phyloP scores from a whole-genome alignment of 1,140 invertebrate species.

The Megathymus violae region DNA sequence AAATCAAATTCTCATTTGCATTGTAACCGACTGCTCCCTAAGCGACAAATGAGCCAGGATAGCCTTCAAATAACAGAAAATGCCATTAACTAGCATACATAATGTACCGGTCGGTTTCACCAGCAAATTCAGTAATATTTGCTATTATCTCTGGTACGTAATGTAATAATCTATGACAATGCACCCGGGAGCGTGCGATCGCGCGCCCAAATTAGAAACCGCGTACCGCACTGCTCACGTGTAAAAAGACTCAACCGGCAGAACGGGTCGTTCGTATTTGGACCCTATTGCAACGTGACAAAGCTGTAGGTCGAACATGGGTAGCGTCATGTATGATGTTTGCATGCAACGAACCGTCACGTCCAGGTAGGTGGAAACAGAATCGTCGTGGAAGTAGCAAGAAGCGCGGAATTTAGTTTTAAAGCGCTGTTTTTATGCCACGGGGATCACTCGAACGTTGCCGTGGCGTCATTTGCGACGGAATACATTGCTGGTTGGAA shows the following conservation, averaged over 20 bases:
- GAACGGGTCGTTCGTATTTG: neutral
- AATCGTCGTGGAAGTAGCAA: constrained; percentile 19
- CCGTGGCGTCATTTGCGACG: neutral
- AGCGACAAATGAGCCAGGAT: constrained; percentile 20
- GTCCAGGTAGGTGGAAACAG: constrained; percentile 41
- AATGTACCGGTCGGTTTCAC: constrained; percentile 20
- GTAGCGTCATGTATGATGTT: neutral
- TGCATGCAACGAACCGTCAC: constrained; percentile 24
- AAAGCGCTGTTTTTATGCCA: constrained; percentile 21
- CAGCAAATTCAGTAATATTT: constrained; percentile 27
- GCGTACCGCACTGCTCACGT: neutral
- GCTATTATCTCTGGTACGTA: constrained; percentile 30
- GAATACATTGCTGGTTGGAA: constrained; percentile 16
- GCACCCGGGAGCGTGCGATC: constrained; percentile 27
- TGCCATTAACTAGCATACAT: constrained; percentile 20
- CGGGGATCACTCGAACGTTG: constrained; percentile 10
- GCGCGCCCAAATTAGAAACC: constrained; percentile 42
- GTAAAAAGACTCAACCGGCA: neutral
- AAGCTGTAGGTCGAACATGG: neutral
- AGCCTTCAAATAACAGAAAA: constrained; percentile 26
- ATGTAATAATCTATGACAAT: constrained; percentile 40
- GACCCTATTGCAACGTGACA: neutral
- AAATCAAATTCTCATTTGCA: constrained; percentile 30
- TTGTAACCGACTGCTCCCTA: constrained; percentile 19
- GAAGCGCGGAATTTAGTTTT: constrained; percentile 19